Conservation (phyloP, 2,888 invertebrate species). For the Agriopis marginaria region DNA sequence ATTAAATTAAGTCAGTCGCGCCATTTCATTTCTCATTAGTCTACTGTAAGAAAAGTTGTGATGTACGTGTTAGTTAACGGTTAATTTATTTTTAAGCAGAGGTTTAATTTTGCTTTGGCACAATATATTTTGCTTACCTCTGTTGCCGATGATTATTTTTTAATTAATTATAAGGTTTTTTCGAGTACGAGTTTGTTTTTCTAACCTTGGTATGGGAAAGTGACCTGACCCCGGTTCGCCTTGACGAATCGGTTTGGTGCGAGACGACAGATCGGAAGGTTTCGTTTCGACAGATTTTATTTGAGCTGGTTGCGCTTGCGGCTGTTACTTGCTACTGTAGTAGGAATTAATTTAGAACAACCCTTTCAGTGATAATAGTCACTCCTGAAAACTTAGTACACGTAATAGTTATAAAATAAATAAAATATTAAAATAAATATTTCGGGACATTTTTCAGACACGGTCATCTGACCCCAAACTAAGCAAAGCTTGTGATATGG, state of each 20-base stretch:
- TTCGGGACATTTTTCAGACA: too few species aligned
- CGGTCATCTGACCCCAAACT: too few species aligned
- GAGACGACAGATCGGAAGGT: conserved; percentile 32
- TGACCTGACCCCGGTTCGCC: conserved; percentile 40
- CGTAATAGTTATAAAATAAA: too few species aligned
- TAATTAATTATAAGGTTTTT: conserved; percentile 45
- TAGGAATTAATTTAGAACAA: neutral
- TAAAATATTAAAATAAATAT: too few species aligned
- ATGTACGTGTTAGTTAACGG: conserved; percentile 48
- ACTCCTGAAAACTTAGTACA: neutral
- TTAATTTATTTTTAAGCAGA: conserved; percentile 41
- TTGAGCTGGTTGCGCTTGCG: conserved; percentile 16
- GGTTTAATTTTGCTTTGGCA: conserved; percentile 45
- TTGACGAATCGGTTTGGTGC: conserved; percentile 43
- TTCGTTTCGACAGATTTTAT: conserved; percentile 40
- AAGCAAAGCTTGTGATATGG: too few species aligned
- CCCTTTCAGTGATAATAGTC: neutral
- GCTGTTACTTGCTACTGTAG: neutral
- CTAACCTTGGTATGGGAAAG: conserved; percentile 39
- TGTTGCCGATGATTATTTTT: conserved; percentile 40
- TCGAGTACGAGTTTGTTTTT: conserved; percentile 41
- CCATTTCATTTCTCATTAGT: conserved; percentile 77
- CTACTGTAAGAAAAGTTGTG: conserved; percentile 59
- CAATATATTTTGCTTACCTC: conserved; percentile 47
- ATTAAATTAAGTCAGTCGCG: conserved; percentile 78